Conservation (phyloP, 1,140 invertebrate genomes). For the Aphidius ervi region DNA sequence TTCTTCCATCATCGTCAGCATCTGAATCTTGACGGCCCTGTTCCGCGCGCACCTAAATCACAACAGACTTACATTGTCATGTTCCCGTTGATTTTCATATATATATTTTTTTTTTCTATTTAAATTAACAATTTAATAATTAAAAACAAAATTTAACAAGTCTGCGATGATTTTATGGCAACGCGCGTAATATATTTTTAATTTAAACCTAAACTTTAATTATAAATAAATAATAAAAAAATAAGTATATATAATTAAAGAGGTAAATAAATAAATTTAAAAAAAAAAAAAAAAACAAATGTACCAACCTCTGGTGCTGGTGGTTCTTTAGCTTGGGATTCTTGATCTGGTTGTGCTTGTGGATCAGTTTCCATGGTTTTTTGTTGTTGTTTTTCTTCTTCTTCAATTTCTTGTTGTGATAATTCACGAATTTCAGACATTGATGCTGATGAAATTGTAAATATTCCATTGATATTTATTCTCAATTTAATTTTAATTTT, state of each 20-base stretch:
- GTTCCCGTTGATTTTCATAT: too few relatives aligned
- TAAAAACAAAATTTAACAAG: constrained; percentile 6
- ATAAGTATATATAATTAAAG: not conserved
- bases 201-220: not conserved
- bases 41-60: constrained; percentile 53
- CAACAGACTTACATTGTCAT: constrained; percentile 45
- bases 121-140: constrained; percentile 16
- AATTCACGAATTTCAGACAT: constrained; percentile 78
- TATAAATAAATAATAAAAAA: not conserved
- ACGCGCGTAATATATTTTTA: constrained; percentile 7
- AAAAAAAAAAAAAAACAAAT: not conserved
- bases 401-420: constrained; percentile 58
- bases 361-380: constrained; percentile 51
- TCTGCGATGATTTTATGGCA: constrained; percentile 21
- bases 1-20: constrained; percentile 43
- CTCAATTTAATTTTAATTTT: constrained; percentile 96
- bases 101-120: not conserved
- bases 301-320: constrained; percentile 52
- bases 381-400: constrained; percentile 53
- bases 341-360: constrained; percentile 48
- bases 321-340: constrained; percentile 51
- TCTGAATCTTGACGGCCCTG: constrained; percentile 48
- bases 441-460: constrained; percentile 79
- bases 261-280: too few relatives aligned
- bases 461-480: constrained; percentile 88